Conservation (phyloP, 2,888 invertebrate genomes). For the Eurytoma californica region DNA sequence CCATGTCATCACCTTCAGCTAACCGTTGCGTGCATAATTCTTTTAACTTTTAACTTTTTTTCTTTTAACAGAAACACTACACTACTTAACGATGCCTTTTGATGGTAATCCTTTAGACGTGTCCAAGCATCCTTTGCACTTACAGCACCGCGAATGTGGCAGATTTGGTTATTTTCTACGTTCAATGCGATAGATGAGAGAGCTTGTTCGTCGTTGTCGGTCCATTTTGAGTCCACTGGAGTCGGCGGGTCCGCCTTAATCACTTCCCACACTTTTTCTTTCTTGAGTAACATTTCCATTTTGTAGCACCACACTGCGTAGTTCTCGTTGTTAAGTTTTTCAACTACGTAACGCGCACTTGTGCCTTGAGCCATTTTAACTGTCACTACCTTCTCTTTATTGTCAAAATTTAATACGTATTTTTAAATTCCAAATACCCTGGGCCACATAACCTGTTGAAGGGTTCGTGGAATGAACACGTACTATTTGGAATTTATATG, state of each 20-base stretch:
- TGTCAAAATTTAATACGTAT: too few relatives aligned
- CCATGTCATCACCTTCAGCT: slow-evolving; percentile 54
- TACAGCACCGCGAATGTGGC: slow-evolving; percentile 50
- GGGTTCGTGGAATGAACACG: too few relatives aligned
- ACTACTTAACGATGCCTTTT: slow-evolving; percentile 56
- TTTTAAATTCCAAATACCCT: too few relatives aligned
- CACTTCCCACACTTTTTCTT: slow-evolving; percentile 45
- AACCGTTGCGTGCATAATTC: slow-evolving; percentile 53
- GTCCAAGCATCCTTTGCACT: slow-evolving; percentile 55
- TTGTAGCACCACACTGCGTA: slow-evolving; percentile 20
- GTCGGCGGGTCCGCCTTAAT: neutral
- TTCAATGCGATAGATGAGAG: slow-evolving; percentile 56
- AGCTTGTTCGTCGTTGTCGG: slow-evolving; percentile 16
- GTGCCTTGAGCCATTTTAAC: slow-evolving; percentile 1
- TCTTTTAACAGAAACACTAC: slow-evolving; percentile 50
- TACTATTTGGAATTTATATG: too few relatives aligned
- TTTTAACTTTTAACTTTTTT: too few relatives aligned
- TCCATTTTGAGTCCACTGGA: too few relatives aligned
- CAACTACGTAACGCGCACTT: slow-evolving; percentile 4
- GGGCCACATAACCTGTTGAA: too few relatives aligned
- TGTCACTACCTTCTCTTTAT: too few relatives aligned
- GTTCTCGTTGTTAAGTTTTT: slow-evolving; percentile 9
- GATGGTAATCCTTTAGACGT: slow-evolving; percentile 53
- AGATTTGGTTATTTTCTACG: slow-evolving; percentile 49
- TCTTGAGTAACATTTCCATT: slow-evolving; percentile 46